Percentiles rank a stretch among this genome's conserved stretches.
Evolutionary conservation across 2,888 invertebrate genomes (phyloP).

Genomic region (Hydropsyche betteni): DNA sequence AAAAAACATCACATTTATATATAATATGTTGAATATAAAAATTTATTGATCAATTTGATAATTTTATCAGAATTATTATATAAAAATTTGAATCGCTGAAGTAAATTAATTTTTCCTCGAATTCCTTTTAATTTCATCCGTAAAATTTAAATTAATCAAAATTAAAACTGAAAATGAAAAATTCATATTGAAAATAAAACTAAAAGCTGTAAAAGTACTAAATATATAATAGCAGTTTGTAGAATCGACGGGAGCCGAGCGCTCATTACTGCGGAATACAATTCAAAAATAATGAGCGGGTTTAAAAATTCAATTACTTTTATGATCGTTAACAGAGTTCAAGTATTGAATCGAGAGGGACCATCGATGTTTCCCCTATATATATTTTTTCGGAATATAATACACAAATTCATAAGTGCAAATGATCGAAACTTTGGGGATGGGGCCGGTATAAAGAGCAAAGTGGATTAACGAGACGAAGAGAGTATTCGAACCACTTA

Average conservation of each 20-base stretch:
- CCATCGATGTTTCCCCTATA: background rate
- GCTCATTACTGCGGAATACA: constrained; percentile 17
- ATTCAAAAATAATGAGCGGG: constrained; percentile 29
- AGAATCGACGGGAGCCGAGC: background rate
- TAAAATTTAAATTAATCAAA: no score
- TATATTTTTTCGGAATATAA: constrained; percentile 21
- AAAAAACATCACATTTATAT: no score
- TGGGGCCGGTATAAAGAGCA: background rate
- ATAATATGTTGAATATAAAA: no score
- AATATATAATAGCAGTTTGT: no score
- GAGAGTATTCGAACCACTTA: constrained; percentile 25
- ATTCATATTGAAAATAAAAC: no score
- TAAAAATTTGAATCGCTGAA: no score
- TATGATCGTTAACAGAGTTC: constrained; percentile 35
- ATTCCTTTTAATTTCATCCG: no score
- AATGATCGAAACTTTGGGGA: background rate
- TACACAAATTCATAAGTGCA: constrained; percentile 11
- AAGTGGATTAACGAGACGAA: constrained; percentile 25
- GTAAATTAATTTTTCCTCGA: no score
- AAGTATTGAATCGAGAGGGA: constrained; percentile 13
- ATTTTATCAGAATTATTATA: no score
- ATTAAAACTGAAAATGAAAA: no score
- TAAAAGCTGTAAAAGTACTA: no score
- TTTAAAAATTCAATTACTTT: constrained; percentile 45
- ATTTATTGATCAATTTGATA: no score